Evolutionary conservation across 2,797 vertebrate species (phyloP), one percentile per base, ranked within the genome.

Genomic region (Notamacropus eugenii): DNA sequence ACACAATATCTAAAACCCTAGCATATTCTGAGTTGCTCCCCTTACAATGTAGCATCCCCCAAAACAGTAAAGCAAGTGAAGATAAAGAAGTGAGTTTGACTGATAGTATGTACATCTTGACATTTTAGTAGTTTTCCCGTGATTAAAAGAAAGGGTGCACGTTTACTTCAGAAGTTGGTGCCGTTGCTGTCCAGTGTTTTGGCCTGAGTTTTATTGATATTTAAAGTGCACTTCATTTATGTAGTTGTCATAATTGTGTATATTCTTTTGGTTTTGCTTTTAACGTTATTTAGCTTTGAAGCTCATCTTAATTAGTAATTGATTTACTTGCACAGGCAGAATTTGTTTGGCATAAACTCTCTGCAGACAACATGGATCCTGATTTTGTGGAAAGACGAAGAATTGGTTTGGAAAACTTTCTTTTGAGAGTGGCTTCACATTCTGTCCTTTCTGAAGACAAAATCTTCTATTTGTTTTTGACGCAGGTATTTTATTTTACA

Each of bases 331-430:
- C 97, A 95, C 98, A 99, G 99, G 99, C 99, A 95, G 99, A 99
- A 98, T 99, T 99, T 95, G 99, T 99, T 97, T 99, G 99, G 99
- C 99, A 99, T 98, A 99, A 99, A 97, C 98, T 99, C 19, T 99
- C 99, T 0, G 99, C 99, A 57, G 99, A 99, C 98, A 99, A 99
- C 96, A 99, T 99, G 99, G 99, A 99, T 97, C 99, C 99, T 0
- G 99, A 99, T 98, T 99, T 99, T 97, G 99, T 99, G 98, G 99
- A 99, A 98, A 99, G 99, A 93, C 99, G 99, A 94, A 98, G 99
- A 96, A 99, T 99, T 0, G 99, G 99, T 10, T 98, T 99, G 97
- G 99, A 99, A 98, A 99, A 99, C 98, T 99, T 99, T 95, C 98
- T 99, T 94, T 98, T 99, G 14, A 99, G 99, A 46, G 99, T 99